Evolutionary conservation across 1,140 invertebrate species (phyloP), one percentile per base, ranked within the genome.

Genomic region (Pomacea maculata): DNA sequence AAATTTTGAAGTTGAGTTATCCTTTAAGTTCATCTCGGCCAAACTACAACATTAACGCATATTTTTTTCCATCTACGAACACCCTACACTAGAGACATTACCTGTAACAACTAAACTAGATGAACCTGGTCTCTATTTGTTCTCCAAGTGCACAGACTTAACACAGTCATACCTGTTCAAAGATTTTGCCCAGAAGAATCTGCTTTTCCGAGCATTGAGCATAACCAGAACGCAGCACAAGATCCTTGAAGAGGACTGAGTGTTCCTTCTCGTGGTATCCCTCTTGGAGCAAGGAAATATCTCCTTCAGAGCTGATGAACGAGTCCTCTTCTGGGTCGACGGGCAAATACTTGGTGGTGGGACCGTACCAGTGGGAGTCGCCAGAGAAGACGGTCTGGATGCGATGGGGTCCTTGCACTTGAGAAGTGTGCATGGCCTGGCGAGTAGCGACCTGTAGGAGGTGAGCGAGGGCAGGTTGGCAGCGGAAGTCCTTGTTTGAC

Each of bases 131-230:
- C 57, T 17, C 57, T 17, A 61, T 17, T 17, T 17, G 15, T 8
- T 17, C 57, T 8, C 57, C 0, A 61, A 61, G 57, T 61, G 57
- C 67, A 17, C 29, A 12, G 19, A 70, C 11, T 15, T 34, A 70
- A 70, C 7, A 12, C 21, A 64, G 11, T 2, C 45, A 14, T 78
- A 78, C 77, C 77, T 78, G 77, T 54, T 78, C 77, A 29, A 78
- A 78, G 45, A 78, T 55, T 67, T 78, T 78, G 77, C 77, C 77
- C 65, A 78, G 67, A 34, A 78, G n/a, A 54, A 78, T 67, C 77
- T 78, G 77, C 19, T 67, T 64, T 65, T 78, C 77, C 9, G 77
- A 70, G 77, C 77, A 78, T 17, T 78, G 77, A 3, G 77, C 70
- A 65, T 78, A 78, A 25, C 45, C 17, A 11, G 77, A 34, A 4